Base-by-base conservation (phyloP, 1,140 invertebrate genomes). In the Asbolus verrucosus region DNA sequence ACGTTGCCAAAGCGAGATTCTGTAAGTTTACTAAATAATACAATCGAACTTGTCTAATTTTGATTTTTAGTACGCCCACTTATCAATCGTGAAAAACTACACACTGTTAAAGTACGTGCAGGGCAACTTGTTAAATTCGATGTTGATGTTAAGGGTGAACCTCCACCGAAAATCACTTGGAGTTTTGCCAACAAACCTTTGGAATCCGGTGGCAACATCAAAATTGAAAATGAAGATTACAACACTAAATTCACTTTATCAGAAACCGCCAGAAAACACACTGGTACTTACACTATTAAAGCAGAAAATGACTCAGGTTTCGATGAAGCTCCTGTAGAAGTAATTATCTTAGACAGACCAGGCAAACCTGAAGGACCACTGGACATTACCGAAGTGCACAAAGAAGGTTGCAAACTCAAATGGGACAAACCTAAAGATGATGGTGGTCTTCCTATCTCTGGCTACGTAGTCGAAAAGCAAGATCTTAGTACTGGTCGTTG, bases 401-500 rank as follows among this genome's bases (percentile, higher is more conserved):
- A 97, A 67, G 96, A 98, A 78, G 94, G 94, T 18, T 96, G 94
- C 78, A 98, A 96, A 78, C 83, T 99, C 2, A 91, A 93, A 73
- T 99, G 98, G 98, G 93, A 94, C 11, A 94, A 94, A 78, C 94
- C 97, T 5, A 94, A 93, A 81, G 96, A 99, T 80, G 95, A 98
- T 76, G 97, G 97, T 66, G 96, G 96, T 41, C 83, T 96, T 24
- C 96, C 97, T 2, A 86, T 99, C 43, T 92, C 91, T 18, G 90
- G 91, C 6, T 98, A 96, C 79, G 83, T 96, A 9, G 84, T 98
- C 65, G 97, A 99, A 82, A 97, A 97, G 84, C 94, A 96, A 90
- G 94, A 97, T 78, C 86, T 87, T 0, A 85, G 90, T 15, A 92
- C 93, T 8, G 94, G 94, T 33, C 92, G 94, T 83, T 95, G 94